Evolutionary conservation across 2,113 vertebrate species (phyloP).

Genomic region (Pandion haliaetus): DNA sequence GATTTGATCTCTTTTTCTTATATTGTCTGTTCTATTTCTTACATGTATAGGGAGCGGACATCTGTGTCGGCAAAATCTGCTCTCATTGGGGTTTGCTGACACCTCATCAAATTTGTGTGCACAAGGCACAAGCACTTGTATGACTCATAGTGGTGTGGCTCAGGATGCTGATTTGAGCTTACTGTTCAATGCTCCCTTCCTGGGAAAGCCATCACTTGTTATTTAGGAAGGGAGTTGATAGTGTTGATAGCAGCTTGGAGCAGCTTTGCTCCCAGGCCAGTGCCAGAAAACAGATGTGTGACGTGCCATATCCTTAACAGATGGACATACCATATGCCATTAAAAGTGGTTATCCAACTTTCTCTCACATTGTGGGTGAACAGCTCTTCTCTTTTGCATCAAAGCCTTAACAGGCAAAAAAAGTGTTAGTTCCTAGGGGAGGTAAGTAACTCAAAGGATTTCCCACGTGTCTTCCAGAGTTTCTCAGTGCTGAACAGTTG

Average conservation of each 20-base stretch:
- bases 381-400: not conserved
- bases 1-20: not conserved
- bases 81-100: not conserved
- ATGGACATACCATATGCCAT: slow-evolving; percentile 7
- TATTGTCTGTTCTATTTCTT: not conserved
- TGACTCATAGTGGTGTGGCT: not conserved
- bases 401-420: not conserved
- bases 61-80: not conserved
- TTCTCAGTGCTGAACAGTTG: not conserved
- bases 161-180: not conserved
- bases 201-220: not conserved
- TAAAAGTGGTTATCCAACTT: not conserved
- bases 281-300: slow-evolving; percentile 27
- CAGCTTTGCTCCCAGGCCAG: not conserved
- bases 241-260: not conserved
- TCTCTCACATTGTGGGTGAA: not conserved
- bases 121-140: not conserved
- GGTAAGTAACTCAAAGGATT: not conserved
- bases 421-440: not conserved
- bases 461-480: not conserved
- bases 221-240: not conserved
- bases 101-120: not conserved
- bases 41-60: rapidly evolving
- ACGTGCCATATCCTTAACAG: not conserved
- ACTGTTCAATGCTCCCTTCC: not conserved